A percentile compares a stretch with the other conserved stretches of the same genome.
phyloP scores from a whole-genome alignment of 2,888 invertebrate genomes.

The Tetanocera ferruginea region DNA sequence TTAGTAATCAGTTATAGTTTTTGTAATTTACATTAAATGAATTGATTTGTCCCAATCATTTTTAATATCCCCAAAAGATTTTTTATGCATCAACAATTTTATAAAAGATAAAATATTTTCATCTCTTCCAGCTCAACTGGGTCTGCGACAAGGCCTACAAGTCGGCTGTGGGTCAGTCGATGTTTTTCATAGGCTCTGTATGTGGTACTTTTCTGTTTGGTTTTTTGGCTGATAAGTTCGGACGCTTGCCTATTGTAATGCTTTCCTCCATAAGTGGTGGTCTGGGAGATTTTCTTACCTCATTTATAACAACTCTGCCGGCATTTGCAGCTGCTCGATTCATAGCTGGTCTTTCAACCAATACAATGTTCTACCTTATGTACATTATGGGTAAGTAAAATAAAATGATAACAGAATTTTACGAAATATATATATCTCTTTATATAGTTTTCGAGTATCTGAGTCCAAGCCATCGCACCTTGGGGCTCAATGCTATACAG shows the following conservation, averaged over 20 bases:
- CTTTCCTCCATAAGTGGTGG: slow-evolving; percentile 72
- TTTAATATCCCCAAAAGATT: too few relatives aligned
- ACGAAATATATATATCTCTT: not conserved
- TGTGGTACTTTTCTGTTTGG: slow-evolving; percentile 73
- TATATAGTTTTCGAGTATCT: slow-evolving; percentile 74
- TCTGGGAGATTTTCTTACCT: slow-evolving; percentile 72
- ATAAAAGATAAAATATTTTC: not conserved
- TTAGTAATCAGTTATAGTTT: too few relatives aligned
- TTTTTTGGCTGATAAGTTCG: slow-evolving; percentile 73
- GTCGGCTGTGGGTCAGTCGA: slow-evolving; percentile 73
- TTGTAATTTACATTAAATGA: too few relatives aligned
- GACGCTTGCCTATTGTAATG: slow-evolving; percentile 73
- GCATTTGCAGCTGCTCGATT: slow-evolving; percentile 72
- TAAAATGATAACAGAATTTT: not conserved
- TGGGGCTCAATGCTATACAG: slow-evolving; percentile 73
- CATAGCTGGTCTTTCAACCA: slow-evolving; percentile 74
- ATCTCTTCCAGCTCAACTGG: slow-evolving; percentile 71
- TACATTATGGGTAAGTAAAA: slow-evolving; percentile 72
- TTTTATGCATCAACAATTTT: not conserved
- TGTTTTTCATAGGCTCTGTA: slow-evolving; percentile 75
- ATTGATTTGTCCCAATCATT: too few relatives aligned
- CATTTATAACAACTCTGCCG: slow-evolving; percentile 69
- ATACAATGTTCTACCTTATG: slow-evolving; percentile 74
- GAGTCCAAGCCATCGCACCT: slow-evolving; percentile 72
- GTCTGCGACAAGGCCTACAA: slow-evolving; percentile 74